Base-by-base conservation (phyloP, 2,797 vertebrate genomes). In the Danio choprae region DNA sequence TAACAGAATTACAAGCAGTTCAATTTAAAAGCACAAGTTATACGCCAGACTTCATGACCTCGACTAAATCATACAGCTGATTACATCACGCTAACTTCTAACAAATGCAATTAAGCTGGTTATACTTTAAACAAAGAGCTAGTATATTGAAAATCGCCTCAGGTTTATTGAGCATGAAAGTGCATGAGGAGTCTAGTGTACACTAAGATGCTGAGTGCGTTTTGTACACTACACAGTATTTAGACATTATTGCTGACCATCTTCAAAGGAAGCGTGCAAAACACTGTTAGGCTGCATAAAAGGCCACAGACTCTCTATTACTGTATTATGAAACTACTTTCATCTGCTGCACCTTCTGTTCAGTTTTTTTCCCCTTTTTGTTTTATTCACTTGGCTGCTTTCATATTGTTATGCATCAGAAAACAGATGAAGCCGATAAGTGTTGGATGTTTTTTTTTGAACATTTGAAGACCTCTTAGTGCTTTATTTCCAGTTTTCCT, bases 371-470 rank as follows among this genome's bases (percentile, higher is more conserved):
- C 1, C 9, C 36, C 43, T 20, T 36, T 74, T 43, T 71, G 59
- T 74, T 81, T 69, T 64, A 58, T 78, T 71, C 62, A 43, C 63
- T 53, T 67, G 22, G 40, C 65, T 64, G 67, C 62, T 85, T 65
- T 81, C 40, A 73, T 71, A 81, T 62, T 72, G 65, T 71, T 78
- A 63, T 10, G 40, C 53, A 69, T 50, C 58, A 64, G 50, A 68
- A 60, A 76, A 74, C 77, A 74, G 43, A 53, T 41, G 63, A 51
- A 60, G 65, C 40, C 60, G 38, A 18, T 50, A 50, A 68, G 53
- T 60, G 55, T 60, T 78, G 77, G 63, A 59, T 12, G 11, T 16
- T 77, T 77, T 44, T 46, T 41, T 58, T n/a, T n/a, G n/a, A 43
- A 58, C 44, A 41, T 48, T 53, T 15, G n/a, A 36, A 53, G 50